Evolutionary conservation across 2,888 invertebrate species (phyloP).

Genomic region (Calephelis perditalis): DNA sequence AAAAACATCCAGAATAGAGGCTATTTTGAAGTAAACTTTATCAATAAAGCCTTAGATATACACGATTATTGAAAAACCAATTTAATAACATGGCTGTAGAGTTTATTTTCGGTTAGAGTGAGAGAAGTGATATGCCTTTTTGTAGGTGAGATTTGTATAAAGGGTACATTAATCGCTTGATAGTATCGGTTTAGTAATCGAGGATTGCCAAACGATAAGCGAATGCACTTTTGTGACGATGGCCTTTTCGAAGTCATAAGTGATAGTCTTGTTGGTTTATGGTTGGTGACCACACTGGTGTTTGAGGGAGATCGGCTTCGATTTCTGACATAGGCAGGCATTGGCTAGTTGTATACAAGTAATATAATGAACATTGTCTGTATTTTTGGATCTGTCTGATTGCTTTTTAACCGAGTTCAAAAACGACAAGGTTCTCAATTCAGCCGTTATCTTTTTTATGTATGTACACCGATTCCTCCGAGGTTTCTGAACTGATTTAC

Average conservation of each 20-base stretch:
- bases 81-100: neutral
- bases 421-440: too few species aligned
- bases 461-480: too few species aligned
- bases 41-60: neutral
- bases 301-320: too few species aligned
- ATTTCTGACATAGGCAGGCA: too few species aligned
- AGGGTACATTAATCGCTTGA: conserved; percentile 70
- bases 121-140: neutral
- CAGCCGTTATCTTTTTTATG: too few species aligned
- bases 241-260: conserved; percentile 34
- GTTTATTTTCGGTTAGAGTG: neutral
- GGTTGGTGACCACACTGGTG: too few species aligned
- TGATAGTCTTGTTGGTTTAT: neutral
- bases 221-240: conserved; percentile 52
- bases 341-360: too few species aligned
- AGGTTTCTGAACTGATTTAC: too few species aligned
- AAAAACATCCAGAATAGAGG: conserved; percentile 20
- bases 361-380: too few species aligned
- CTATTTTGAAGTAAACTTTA: conserved; percentile 19
- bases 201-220: conserved; percentile 68
- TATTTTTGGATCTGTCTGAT: too few species aligned
- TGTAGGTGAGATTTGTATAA: conserved; percentile 47
- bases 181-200: conserved; percentile 70
- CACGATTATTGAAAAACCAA: neutral
- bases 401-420: too few species aligned